Conservation (phyloP, 2,797 vertebrate genomes). For the Gouania willdenowi region DNA sequence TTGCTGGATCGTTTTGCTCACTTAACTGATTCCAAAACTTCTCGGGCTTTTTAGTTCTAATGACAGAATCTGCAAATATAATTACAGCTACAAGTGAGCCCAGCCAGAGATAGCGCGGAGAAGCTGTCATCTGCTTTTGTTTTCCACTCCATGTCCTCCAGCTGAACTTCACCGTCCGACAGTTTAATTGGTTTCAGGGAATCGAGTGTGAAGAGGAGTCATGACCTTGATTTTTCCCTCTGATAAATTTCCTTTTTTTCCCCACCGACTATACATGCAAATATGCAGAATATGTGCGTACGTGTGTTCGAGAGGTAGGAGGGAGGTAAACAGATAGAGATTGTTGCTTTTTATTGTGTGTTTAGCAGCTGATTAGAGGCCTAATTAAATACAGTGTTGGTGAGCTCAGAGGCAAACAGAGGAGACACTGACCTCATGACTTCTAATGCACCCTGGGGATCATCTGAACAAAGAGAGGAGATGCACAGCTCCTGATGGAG, state of each 20-base stretch:
- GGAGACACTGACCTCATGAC: constrained; percentile 70
- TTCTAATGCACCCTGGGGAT: constrained; percentile 56
- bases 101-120: constrained; percentile 57
- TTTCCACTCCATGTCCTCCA: constrained; percentile 69
- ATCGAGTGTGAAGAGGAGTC: constrained; percentile 72
- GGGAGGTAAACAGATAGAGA: constrained; percentile 73
- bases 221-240: constrained; percentile 78
- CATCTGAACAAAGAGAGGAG: constrained; percentile 63
- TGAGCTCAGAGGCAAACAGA: constrained; percentile 69
- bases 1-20: no score
- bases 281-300: constrained; percentile 52
- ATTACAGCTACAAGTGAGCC: constrained; percentile 66
- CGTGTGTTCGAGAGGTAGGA: constrained; percentile 42
- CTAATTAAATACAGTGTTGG: constrained; percentile 75
- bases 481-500: constrained; percentile 51
- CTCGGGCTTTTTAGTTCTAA: constrained; percentile 60
- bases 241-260: constrained; percentile 66
- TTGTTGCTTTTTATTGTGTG: constrained; percentile 74
- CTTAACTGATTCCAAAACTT: constrained; percentile 64
- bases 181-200: constrained; percentile 80
- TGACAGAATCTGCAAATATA: constrained; percentile 79
- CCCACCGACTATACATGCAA: constrained; percentile 69
- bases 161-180: constrained; percentile 72
- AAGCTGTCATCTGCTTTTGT: constrained; percentile 70
- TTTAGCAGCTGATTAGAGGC: constrained; percentile 76